These are phyloP conservation scores for cattle (Bos taurus) DNA, from an alignment of 2,113 vertebrate genomes.

Conservation along the genomic window ARS-UCD2.0 NC_037335.1:64341001-64341500, in stretches of 20 bases:
- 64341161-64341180: background rate
- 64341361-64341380: background rate
- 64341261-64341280: background rate
- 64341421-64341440: too few species aligned
- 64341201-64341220: background rate
- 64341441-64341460: too few species aligned
- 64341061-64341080: background rate
- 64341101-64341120: background rate
- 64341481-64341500: too few species aligned
- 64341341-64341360: background rate
- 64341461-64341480: too few species aligned
- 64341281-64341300: background rate
- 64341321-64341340: background rate
- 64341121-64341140: background rate
- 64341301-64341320: background rate
- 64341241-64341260: background rate
- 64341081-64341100: background rate
- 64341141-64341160: background rate
- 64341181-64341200: background rate
- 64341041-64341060: background rate
- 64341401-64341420: too few species aligned
- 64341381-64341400: too few species aligned
- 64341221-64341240: background rate
- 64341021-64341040: background rate
- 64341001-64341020: conserved; percentile 4